Conservation (phyloP, 2,888 invertebrate species). For the Saturnia pavonia region DNA sequence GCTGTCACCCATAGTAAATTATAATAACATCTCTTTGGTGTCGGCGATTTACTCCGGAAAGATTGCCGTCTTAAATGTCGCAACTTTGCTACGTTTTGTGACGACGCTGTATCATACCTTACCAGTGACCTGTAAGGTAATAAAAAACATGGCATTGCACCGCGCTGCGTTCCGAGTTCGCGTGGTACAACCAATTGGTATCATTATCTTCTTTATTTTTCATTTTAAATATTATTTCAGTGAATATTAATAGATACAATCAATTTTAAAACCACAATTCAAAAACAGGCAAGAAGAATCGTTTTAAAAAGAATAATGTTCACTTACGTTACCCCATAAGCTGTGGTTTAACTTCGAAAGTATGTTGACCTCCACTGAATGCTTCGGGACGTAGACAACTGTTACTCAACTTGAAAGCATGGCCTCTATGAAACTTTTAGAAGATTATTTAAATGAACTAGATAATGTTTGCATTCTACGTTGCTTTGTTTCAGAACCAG, state of each 20-base stretch:
- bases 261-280: background rate
- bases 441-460: too few species aligned
- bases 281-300: background rate
- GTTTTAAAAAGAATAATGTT: slow-evolving; percentile 18
- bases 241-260: background rate
- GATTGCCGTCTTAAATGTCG: too few species aligned
- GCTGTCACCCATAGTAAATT: too few species aligned
- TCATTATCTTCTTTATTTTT: background rate
- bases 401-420: slow-evolving; percentile 15
- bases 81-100: too few species aligned
- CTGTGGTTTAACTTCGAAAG: slow-evolving; percentile 22
- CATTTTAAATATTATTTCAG: background rate
- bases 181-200: too few species aligned
- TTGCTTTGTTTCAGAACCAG: background rate
- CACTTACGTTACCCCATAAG: slow-evolving; percentile 24
- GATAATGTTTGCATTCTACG: too few species aligned
- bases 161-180: background rate
- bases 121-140: too few species aligned
- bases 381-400: slow-evolving; percentile 38
- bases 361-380: slow-evolving; percentile 42
- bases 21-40: too few species aligned
- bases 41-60: too few species aligned
- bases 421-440: too few species aligned
- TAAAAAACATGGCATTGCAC: too few species aligned
- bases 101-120: too few species aligned